A percentile compares a stretch with the other conserved stretches of the same genome.
Conservation (phyloP, 2,113 vertebrate genomes). For the Eptesicus fuscus region DNA sequence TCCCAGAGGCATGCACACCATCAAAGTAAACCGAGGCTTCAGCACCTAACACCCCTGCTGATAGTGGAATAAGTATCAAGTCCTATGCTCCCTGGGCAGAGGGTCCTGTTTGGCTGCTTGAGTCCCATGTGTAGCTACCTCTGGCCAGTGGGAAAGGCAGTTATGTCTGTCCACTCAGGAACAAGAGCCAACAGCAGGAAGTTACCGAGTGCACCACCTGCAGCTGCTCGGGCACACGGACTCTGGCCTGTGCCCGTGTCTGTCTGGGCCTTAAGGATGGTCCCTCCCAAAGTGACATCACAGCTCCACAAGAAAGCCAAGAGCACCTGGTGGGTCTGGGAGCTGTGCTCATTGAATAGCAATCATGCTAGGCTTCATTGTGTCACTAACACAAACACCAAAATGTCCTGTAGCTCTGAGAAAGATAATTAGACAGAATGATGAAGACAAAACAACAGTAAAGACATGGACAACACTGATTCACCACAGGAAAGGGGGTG, state of each 20-base stretch:
- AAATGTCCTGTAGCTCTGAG: not conserved
- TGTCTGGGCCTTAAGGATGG: not conserved
- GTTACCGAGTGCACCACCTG: not conserved
- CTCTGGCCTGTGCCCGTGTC: not conserved
- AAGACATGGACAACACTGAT: not conserved
- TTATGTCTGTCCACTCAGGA: not conserved
- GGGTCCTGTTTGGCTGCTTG: not conserved
- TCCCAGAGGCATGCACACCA: not conserved
- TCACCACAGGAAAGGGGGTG: constrained; percentile 33
- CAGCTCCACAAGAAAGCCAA: not conserved
- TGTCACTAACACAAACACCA: not conserved
- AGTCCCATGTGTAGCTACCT: not conserved
- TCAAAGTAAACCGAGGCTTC: not conserved
- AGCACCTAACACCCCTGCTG: not conserved
- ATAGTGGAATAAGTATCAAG: not conserved
- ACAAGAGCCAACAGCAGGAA: not conserved
- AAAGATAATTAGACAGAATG: not conserved
- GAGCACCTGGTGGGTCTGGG: not conserved
- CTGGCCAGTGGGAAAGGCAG: not conserved
- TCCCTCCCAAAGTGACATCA: not conserved
- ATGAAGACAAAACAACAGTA: not conserved
- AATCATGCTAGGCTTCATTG: not conserved
- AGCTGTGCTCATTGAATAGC: not conserved
- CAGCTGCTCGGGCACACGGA: not conserved
- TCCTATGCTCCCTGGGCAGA: not conserved